phyloP scores from a whole-genome alignment of 1,140 invertebrate genomes.

The Wasmannia auropunctata region DNA sequence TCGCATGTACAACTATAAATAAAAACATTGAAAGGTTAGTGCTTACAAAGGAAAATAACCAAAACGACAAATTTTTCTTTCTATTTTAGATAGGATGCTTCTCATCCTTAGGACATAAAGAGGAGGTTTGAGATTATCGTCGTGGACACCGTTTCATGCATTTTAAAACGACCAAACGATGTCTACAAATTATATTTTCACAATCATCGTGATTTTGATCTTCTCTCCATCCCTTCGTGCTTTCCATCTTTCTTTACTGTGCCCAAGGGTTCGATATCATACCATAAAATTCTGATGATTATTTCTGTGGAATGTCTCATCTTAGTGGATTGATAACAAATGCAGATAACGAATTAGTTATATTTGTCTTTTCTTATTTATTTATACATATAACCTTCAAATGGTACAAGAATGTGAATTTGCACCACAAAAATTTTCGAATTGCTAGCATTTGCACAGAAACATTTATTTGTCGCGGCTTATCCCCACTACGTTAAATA shows the following conservation, averaged over 20 bases:
- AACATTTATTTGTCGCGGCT: too few species aligned
- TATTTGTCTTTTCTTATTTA: too few species aligned
- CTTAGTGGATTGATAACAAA: background rate
- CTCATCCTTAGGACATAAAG: conserved; percentile 29
- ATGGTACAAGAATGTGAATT: too few species aligned
- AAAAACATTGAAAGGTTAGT: background rate
- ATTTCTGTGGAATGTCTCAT: conserved; percentile 19
- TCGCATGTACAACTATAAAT: background rate
- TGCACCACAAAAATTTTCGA: too few species aligned
- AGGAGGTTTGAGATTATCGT: conserved; percentile 15
- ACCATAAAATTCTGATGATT: conserved; percentile 25
- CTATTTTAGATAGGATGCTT: background rate
- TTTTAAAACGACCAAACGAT: conserved; percentile 56
- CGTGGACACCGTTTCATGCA: conserved; percentile 48
- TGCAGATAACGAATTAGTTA: too few species aligned
- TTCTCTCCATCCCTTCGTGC: background rate
- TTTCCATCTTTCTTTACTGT: background rate
- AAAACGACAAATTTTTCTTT: background rate
- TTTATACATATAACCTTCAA: too few species aligned
- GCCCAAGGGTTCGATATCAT: conserved; percentile 8
- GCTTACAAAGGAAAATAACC: background rate
- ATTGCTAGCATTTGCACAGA: too few species aligned
- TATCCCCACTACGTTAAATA: too few species aligned
- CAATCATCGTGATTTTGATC: conserved; percentile 22
- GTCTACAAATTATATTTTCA: conserved; percentile 47